Evolutionary conservation across 1,140 invertebrate genomes (phyloP).

Genomic region (Drosophila arizonae): DNA sequence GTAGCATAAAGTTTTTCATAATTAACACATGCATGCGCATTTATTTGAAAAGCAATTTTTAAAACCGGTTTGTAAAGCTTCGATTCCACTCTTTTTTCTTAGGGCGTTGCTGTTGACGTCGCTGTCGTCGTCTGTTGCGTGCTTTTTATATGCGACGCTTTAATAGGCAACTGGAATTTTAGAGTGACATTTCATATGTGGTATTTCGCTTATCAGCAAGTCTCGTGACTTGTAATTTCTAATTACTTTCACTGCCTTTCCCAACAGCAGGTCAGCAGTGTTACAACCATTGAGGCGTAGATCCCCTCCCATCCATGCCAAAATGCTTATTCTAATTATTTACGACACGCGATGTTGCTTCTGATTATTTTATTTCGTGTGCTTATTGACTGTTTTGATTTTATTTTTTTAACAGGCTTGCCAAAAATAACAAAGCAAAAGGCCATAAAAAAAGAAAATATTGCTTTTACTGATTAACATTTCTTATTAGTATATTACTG

Average conservation of each 20-base stretch:
- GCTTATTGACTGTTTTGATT: constrained; percentile 40
- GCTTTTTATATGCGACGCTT: constrained; percentile 56
- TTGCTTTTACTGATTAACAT: constrained; percentile 41
- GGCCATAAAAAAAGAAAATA: constrained; percentile 27
- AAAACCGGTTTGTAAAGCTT: constrained; percentile 63
- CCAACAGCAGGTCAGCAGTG: constrained; percentile 37
- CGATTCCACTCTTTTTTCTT: constrained; percentile 35
- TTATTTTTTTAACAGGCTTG: constrained; percentile 40
- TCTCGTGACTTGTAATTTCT: constrained; percentile 64
- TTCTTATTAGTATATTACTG: constrained; percentile 16
- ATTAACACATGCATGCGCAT: constrained; percentile 50
- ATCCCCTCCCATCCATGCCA: constrained; percentile 24
- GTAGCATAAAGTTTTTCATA: constrained; percentile 62
- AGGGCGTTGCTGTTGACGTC: constrained; percentile 52
- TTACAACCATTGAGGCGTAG: constrained; percentile 22
- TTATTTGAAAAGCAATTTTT: constrained; percentile 66
- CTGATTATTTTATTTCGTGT: constrained; percentile 50
- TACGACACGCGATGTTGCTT: constrained; percentile 67
- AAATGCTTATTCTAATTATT: constrained; percentile 72
- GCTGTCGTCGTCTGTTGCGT: constrained; percentile 24
- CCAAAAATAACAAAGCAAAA: constrained; percentile 36
- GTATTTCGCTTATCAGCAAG: constrained; percentile 23
- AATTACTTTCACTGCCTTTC: constrained; percentile 77
- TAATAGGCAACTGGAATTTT: constrained; percentile 44
- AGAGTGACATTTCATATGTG: constrained; percentile 48